Base-by-base conservation (phyloP, 2,888 invertebrate genomes). In the Biston betularia region DNA sequence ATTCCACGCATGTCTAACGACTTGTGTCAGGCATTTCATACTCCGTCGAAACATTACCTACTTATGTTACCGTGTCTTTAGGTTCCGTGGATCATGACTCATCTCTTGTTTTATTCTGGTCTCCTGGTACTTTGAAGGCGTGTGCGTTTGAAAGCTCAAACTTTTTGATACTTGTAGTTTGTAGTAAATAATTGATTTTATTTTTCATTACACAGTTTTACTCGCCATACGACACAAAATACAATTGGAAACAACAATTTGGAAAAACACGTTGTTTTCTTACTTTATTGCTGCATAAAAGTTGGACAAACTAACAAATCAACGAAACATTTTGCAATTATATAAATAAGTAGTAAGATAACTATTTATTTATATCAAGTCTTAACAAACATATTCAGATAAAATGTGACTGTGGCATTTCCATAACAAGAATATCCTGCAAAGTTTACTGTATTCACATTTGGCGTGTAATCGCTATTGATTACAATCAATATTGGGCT, bases 1-100 rank as follows among this genome's bases (percentile, higher is more conserved):
- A 67, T 67, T 54, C 58, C 15, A 54, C 46, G 46, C 66, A 63
- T 58, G 66, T 54, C 66, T 52, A 48, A 50, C 54, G 11, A 52
- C 57, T 66, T 46, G 56, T 48, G 54, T 44, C 45, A n/a, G 54
- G 58, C 35, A 67, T 59, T 49, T 67, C 50, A 63, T 63, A 59
- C 11, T 38, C 11, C 65, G 55, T 65, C 55, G 46, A 62, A 55
- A 57, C 57, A 48, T 66, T 52, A 56, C 46, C 53, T 57, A 57
- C 57, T 66, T 66, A 52, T 34, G 44, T 48, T 53, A 57, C 61
- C 60, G 65, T 66, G 46, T 34, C 46, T 34, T 61, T 53, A 52
- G 45, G 55, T 15, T 60, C 24, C 33, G 46, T 34, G 40, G 45
- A 14, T 34, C 12, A 24, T 61, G 54, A 49, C 15, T 49, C 65